A percentile compares a stretch with the other conserved stretches of the same genome.
Conservation (phyloP, 2,113 vertebrate genomes). For the Taurulus bubalis region DNA sequence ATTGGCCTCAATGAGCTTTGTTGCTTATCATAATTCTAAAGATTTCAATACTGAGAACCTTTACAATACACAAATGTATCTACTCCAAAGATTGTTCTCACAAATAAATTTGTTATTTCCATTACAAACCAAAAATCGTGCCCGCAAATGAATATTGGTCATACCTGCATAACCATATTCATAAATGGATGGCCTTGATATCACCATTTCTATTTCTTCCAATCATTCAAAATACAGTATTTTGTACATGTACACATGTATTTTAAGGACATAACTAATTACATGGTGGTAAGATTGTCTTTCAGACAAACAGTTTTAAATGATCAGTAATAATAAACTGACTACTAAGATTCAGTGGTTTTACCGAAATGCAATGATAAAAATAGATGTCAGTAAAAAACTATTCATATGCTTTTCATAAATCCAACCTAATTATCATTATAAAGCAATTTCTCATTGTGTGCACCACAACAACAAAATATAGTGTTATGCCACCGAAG, state of each 20-base stretch:
- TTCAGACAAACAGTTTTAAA: neutral
- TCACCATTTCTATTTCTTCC: neutral
- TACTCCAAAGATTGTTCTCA: neutral
- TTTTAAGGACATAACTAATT: neutral
- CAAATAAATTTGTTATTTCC: neutral
- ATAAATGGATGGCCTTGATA: constrained; percentile 2
- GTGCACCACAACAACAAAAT: neutral
- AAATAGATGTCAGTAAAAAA: too few species aligned
- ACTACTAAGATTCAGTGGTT: neutral
- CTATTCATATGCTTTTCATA: neutral
- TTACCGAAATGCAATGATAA: neutral
- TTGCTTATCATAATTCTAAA: neutral
- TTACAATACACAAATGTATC: neutral
- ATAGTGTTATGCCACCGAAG: neutral
- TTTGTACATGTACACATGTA: neutral
- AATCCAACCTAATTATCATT: constrained; percentile 13
- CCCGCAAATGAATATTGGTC: neutral
- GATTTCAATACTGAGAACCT: neutral
- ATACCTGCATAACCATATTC: neutral
- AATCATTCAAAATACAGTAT: neutral
- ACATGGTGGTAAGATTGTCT: neutral
- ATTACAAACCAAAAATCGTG: neutral
- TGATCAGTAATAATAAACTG: neutral
- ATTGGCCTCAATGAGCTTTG: neutral
- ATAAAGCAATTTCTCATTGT: constrained; percentile 31